Conservation (phyloP, 2,888 invertebrate genomes). For the Drosophila neotestacea region DNA sequence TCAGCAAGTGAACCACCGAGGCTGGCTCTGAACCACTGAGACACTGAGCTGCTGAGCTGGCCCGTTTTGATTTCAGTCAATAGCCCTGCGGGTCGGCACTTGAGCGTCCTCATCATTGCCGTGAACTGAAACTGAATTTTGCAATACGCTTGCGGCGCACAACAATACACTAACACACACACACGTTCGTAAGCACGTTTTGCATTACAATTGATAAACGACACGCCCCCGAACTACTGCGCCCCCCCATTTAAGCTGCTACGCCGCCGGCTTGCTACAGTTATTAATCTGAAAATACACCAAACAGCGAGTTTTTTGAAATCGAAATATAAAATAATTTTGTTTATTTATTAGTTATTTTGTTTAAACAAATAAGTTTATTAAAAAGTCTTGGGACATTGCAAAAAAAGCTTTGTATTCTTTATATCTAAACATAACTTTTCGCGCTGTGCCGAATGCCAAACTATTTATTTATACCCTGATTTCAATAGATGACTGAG, state of each 20-base stretch:
- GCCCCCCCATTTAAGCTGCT: conserved; percentile 38
- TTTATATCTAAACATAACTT: too few species aligned
- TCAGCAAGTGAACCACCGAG: conserved; percentile 27
- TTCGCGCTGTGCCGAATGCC: too few species aligned
- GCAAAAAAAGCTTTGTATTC: too few species aligned
- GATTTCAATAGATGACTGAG: too few species aligned
- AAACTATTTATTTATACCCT: too few species aligned
- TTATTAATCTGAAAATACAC: conserved; percentile 75
- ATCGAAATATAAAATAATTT: background rate
- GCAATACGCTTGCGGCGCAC: conserved; percentile 61
- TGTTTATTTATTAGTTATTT: too few species aligned
- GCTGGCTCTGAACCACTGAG: conserved; percentile 17
- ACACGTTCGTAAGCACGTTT: conserved; percentile 42
- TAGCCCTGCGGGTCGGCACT: conserved; percentile 77
- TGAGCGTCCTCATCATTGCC: conserved; percentile 66
- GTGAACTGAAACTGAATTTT: conserved; percentile 73
- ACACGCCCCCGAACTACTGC: conserved; percentile 42
- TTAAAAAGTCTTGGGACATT: too few species aligned
- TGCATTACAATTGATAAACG: conserved; percentile 70
- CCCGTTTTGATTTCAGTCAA: conserved; percentile 79
- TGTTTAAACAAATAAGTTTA: too few species aligned
- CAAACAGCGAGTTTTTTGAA: conserved; percentile 16
- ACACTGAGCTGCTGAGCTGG: conserved; percentile 34
- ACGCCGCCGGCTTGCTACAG: conserved; percentile 65
- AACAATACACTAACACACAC: conserved; percentile 26